Evolutionary conservation across 2,888 invertebrate species (phyloP), one percentile per base, ranked within the genome.

Genomic region (Sericinus montela): DNA sequence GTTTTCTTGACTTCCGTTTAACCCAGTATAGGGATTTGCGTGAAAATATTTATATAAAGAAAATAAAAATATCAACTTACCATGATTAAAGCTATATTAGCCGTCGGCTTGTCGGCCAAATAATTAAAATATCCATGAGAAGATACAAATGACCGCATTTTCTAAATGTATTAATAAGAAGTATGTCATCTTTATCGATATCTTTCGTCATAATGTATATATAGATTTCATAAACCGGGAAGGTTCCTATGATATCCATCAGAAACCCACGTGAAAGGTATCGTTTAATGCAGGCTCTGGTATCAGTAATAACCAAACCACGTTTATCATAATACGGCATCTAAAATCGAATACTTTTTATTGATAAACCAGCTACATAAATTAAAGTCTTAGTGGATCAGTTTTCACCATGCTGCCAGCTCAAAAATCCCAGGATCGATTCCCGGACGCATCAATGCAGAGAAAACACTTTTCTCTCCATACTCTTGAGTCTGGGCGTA

Each of bases 101-200:
- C 56, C 0, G 59, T 62, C 0, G 83, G 82, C 10, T 42, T 35
- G 45, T 83, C 73, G 9, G 73, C 67, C 16, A 78, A 45, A 37
- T 80, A 79, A 42, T 76, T 52, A 40, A 82, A 80, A 54, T 73
- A 82, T 4, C 72, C 78, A 43, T 56, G 8, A 83, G 28, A 1
- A 83, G 63, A 35, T 84, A 81, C 8, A 83, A 14, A 45, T 81
- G 80, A 1, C 75, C 61, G 29, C 70, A 80, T 58, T 79, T 79
- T 48, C 67, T 63, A 3, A 65, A 29, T 0, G 78, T 76, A 19
- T 71, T 65, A 0, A 74, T 57, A 0, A 78, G 14, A 42, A 76
- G 48, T 0, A 51, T 55, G 1, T 58, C 45, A 1, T 60, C 54
- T 0, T 65, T 59, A 0, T 58, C 45, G 3, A 75, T 56, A 1